Percentiles rank a stretch among this genome's conserved stretches.
phyloP scores from a whole-genome alignment of 1,140 invertebrate species.

The Aphelinus certus region DNA sequence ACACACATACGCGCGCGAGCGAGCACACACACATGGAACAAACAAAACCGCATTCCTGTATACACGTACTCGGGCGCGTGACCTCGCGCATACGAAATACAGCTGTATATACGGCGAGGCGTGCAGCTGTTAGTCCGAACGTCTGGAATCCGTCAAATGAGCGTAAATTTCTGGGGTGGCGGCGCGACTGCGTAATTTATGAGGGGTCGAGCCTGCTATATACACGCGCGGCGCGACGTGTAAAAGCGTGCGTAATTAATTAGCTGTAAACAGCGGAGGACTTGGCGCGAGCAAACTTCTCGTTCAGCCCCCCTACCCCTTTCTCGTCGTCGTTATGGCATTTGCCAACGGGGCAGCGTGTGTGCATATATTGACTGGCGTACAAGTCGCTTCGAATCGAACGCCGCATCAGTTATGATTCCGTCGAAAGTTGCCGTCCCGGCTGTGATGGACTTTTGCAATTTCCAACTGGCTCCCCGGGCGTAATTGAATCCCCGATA shows the following conservation, averaged over 20 bases:
- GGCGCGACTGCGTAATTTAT: background rate
- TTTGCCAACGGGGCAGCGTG: background rate
- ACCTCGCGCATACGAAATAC: too few species aligned
- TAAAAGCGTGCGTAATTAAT: constrained; percentile 21
- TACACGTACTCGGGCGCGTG: background rate
- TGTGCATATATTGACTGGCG: background rate
- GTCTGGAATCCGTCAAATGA: background rate
- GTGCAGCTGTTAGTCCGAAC: background rate
- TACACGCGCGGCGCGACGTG: background rate
- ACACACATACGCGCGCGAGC: too few species aligned
- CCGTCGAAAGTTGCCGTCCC: too few species aligned
- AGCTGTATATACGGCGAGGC: too few species aligned
- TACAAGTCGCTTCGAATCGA: background rate
- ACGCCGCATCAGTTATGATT: too few species aligned
- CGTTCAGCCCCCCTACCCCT: too few species aligned
- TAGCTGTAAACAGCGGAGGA: constrained; percentile 1
- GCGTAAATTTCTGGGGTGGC: constrained; percentile 1
- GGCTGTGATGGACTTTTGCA: too few species aligned
- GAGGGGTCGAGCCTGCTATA: background rate
- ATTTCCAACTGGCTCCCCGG: background rate
- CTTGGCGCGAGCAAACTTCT: too few species aligned
- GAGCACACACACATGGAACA: too few species aligned
- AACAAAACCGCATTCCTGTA: background rate
- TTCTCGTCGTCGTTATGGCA: too few species aligned
- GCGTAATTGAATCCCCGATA: background rate